Evolutionary conservation across 2,888 invertebrate genomes (phyloP).

Genomic region (Drosophila cognata): DNA sequence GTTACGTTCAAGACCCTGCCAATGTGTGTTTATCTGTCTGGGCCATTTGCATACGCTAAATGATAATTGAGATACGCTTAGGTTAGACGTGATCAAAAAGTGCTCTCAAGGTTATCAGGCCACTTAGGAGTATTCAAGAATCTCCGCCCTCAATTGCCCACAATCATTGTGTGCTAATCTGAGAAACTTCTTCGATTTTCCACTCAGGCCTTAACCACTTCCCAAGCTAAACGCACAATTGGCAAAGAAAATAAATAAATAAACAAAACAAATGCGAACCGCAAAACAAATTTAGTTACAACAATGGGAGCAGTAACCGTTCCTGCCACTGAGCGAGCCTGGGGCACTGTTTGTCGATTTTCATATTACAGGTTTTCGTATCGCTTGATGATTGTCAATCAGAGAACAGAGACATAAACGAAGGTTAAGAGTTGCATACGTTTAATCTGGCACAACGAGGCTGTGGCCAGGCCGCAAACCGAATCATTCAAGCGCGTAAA

Average conservation of each 20-base stretch:
- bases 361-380: constrained; percentile 43
- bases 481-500: constrained; percentile 78
- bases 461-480: constrained; percentile 45
- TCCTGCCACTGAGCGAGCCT: constrained; percentile 23
- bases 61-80: constrained; percentile 46
- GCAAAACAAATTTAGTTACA: constrained; percentile 72
- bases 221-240: constrained; percentile 39
- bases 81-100: constrained; percentile 10
- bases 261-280: constrained; percentile 60
- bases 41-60: constrained; percentile 67
- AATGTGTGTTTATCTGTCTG: constrained; percentile 77
- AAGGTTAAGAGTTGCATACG: constrained; percentile 81
- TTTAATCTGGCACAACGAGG: constrained; percentile 64
- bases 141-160: neutral
- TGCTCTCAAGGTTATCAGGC: constrained; percentile 60
- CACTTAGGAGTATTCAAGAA: neutral
- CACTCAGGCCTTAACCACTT: constrained; percentile 38
- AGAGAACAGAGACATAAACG: constrained; percentile 67
- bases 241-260: constrained; percentile 13
- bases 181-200: constrained; percentile 9
- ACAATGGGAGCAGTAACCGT: constrained; percentile 54
- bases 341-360: constrained; percentile 40
- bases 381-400: constrained; percentile 79
- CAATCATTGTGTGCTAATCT: constrained; percentile 17
- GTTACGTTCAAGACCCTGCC: constrained; percentile 35